Conservation (phyloP, 1,140 invertebrate genomes). For the Magallana ariakensis region DNA sequence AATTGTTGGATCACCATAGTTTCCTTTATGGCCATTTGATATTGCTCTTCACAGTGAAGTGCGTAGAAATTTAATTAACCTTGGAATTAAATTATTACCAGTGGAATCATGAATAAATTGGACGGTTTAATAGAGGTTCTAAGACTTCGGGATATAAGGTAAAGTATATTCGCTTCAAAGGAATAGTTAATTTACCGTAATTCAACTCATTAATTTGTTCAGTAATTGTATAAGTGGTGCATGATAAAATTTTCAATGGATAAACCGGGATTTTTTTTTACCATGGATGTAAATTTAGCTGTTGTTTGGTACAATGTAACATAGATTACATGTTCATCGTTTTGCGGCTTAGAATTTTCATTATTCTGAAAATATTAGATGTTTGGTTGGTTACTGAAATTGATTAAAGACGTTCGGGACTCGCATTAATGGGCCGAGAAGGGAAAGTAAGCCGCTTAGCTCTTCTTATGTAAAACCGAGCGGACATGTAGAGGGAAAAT, state of each 20-base stretch:
- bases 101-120: conserved; percentile 29
- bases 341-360: background rate
- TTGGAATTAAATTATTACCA: background rate
- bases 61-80: background rate
- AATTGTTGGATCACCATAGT: background rate
- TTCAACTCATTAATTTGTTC: too few species aligned
- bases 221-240: too few species aligned
- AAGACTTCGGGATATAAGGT: conserved; percentile 33
- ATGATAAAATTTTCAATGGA: too few species aligned
- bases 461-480: background rate
- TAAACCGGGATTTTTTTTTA: too few species aligned
- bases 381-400: background rate
- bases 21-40: background rate
- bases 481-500: conserved; percentile 3
- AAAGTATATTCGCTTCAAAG: background rate
- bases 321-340: background rate
- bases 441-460: conserved; percentile 18
- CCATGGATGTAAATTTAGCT: too few species aligned
- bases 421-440: background rate
- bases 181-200: too few species aligned
- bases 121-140: conserved; percentile 17
- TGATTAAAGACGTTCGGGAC: background rate
- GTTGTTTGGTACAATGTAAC: background rate
- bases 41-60: background rate
- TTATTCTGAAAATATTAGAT: background rate